Conservation (phyloP, 2,797 vertebrate species). For the Urophycis tenuis region DNA sequence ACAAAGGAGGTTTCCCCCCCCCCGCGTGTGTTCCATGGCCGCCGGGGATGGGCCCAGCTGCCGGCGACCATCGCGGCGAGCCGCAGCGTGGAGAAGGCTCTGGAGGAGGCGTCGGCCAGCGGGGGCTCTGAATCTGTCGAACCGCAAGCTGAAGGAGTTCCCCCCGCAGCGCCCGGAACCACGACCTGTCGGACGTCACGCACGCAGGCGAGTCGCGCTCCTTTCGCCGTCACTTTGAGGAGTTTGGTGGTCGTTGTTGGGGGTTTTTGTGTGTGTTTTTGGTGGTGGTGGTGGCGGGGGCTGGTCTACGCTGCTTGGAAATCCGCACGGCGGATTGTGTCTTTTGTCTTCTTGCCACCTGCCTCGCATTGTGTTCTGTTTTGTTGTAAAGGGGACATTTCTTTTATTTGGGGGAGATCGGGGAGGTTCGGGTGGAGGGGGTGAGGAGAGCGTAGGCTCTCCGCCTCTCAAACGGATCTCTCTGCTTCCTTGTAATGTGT, state of each 20-base stretch:
- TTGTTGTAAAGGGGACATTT: conserved; percentile 24
- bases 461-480: neutral
- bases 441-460: neutral
- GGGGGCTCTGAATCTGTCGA: conserved; percentile 84
- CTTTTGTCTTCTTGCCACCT: conserved; percentile 64
- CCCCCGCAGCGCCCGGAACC: conserved; percentile 78
- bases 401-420: neutral
- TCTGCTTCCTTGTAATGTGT: conserved; percentile 30
- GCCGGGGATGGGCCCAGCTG: conserved; percentile 77
- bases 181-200: conserved; percentile 87
- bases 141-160: conserved; percentile 84
- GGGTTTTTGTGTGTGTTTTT: neutral
- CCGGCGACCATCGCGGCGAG: conserved; percentile 78
- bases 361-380: conserved; percentile 39
- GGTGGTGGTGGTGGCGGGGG: no score
- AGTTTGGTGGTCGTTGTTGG: no score
- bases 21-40: conserved; percentile 72
- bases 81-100: conserved; percentile 82
- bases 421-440: neutral
- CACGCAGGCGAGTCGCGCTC: conserved; percentile 75
- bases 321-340: neutral
- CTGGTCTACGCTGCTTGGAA: neutral
- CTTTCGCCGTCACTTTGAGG: no score
- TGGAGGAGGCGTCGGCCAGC: conserved; percentile 84
- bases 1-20: conserved; percentile 46